Percentiles rank a stretch among this genome's conserved stretches.
phyloP scores from a whole-genome alignment of 2,113 vertebrate species.

The Strix aluco region DNA sequence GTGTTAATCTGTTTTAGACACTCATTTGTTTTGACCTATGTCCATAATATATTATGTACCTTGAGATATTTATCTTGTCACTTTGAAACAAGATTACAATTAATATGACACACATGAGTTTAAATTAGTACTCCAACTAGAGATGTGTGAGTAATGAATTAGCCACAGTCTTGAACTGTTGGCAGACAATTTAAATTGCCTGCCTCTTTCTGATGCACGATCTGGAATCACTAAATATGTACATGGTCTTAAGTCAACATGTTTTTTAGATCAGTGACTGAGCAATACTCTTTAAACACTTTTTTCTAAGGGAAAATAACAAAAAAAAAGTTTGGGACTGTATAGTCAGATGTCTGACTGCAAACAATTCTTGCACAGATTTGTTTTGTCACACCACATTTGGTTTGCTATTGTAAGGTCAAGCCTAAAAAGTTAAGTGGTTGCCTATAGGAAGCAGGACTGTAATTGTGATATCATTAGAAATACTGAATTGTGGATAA shows the following conservation, averaged over 20 bases:
- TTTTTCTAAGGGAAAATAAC: background rate
- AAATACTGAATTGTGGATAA: conserved; percentile 77
- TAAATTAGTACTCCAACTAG: conserved; percentile 77
- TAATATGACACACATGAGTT: conserved; percentile 75
- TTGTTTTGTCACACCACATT: conserved; percentile 61
- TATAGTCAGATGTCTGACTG: conserved; percentile 54
- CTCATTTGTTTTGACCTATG: conserved; percentile 78
- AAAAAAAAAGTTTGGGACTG: background rate
- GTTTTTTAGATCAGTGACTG: conserved; percentile 54
- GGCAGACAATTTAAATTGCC: conserved; percentile 75
- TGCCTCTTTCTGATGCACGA: conserved; percentile 51
- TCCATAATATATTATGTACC: conserved; percentile 76
- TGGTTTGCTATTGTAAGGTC: conserved; percentile 57
- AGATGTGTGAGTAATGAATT: conserved; percentile 79
- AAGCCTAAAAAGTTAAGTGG: conserved; percentile 59
- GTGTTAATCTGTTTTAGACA: conserved; percentile 75
- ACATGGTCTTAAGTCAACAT: conserved; percentile 25
- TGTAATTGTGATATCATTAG: conserved; percentile 75
- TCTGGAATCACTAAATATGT: conserved; percentile 55
- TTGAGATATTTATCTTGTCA: conserved; percentile 81
- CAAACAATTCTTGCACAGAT: conserved; percentile 67
- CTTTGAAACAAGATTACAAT: conserved; percentile 78
- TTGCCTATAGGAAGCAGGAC: conserved; percentile 45
- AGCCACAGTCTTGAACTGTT: conserved; percentile 71
- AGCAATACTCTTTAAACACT: conserved; percentile 14